Evolutionary conservation across 2,797 vertebrate genomes (phyloP).

Genomic region (Pangasius mekongensis): DNA sequence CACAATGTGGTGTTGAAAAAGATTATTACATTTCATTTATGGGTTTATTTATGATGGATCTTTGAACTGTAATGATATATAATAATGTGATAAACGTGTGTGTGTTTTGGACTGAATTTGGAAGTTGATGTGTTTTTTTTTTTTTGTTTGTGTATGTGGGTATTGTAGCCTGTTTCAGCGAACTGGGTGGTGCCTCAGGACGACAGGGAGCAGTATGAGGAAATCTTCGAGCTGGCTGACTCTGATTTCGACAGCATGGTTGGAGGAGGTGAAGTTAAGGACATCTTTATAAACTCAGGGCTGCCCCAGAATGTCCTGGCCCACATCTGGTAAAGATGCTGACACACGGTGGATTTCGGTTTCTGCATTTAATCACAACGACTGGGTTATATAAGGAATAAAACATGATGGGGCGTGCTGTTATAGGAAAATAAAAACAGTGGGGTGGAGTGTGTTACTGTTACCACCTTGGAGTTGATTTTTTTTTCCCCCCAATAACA

Average conservation of each 20-base stretch:
- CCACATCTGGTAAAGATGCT: constrained; percentile 89
- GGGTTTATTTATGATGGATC: not conserved
- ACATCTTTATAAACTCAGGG: constrained; percentile 96
- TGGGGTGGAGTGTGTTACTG: not conserved
- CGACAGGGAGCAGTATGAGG: constrained; percentile 87
- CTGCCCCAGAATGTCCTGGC: constrained; percentile 91
- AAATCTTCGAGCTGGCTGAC: constrained; percentile 91
- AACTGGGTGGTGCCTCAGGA: constrained; percentile 90
- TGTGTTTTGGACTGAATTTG: not conserved
- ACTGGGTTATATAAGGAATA: not conserved
- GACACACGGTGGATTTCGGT: constrained; percentile 19
- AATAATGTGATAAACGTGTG: not conserved
- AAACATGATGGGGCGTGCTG: not conserved
- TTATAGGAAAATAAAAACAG: not conserved
- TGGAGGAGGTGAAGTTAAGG: constrained; percentile 91
- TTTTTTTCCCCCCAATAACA: not conserved
- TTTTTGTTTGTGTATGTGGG: not conserved
- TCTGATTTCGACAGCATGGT: constrained; percentile 88
- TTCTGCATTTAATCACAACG: not conserved
- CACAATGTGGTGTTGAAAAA: not conserved
- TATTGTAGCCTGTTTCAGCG: constrained; percentile 68
- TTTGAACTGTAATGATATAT: not conserved
- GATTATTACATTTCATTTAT: not conserved
- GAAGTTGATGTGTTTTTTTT: not conserved
- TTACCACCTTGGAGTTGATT: not conserved